phyloP scores from a whole-genome alignment of 2,113 vertebrate species.

The Pelodiscus sinensis region DNA sequence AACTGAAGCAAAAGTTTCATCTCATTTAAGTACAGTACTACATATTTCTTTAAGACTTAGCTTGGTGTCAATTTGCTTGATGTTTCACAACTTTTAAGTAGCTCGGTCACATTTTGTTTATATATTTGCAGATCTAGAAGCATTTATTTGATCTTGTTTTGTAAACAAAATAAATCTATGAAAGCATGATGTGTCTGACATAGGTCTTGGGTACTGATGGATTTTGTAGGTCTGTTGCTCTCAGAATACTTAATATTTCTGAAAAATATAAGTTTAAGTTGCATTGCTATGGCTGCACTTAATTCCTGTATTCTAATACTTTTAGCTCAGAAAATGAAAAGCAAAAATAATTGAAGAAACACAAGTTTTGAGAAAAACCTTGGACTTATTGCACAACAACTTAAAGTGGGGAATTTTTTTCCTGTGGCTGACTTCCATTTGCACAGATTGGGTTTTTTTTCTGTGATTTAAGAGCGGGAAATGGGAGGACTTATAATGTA shows the following conservation, averaged over 20 bases:
- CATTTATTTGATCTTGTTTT: conserved; percentile 71
- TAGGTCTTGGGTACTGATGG: conserved; percentile 62
- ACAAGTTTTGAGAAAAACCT: background rate
- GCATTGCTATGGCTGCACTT: conserved; percentile 17
- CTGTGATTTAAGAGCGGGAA: too few species aligned
- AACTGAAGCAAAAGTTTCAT: too few species aligned
- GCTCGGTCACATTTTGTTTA: conserved; percentile 36
- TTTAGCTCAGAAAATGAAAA: background rate
- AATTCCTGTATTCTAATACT: background rate
- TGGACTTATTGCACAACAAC: too few species aligned
- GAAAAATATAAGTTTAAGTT: conserved; percentile 48
- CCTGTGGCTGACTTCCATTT: too few species aligned
- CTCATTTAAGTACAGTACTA: background rate
- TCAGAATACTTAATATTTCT: conserved; percentile 45
- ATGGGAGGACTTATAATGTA: too few species aligned
- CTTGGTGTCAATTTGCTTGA: conserved; percentile 2
- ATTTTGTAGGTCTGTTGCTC: conserved; percentile 70
- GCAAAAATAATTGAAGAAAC: conserved; percentile 26
- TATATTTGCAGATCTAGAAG: conserved; percentile 62
- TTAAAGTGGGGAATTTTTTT: too few species aligned
- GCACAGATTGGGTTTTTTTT: too few species aligned
- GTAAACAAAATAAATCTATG: conserved; percentile 76
- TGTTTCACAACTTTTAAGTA: conserved; percentile 33
- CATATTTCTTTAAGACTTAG: background rate
- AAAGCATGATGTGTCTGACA: conserved; percentile 71